A percentile compares a stretch with the other conserved stretches of the same genome.
These are phyloP conservation scores for Drosophila anomalata DNA, from an alignment of 2,888 invertebrate genomes.

Conservation along the genomic window DNA sequence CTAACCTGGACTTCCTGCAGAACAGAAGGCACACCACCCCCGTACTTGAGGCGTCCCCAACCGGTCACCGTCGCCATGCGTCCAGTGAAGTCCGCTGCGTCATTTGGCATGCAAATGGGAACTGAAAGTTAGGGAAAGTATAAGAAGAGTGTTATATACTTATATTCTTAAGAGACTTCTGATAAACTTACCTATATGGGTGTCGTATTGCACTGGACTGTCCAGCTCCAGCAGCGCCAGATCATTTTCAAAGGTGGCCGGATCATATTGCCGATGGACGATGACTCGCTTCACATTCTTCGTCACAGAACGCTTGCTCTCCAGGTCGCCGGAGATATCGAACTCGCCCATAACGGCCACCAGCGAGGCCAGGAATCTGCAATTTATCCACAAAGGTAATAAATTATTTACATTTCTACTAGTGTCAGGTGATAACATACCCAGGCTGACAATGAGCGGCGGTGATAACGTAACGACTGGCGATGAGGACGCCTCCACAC, in stretches of 20 bases:
- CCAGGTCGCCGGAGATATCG: conserved; percentile 93
- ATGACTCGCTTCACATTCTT: conserved; percentile 94
- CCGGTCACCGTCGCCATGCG: conserved; percentile 95
- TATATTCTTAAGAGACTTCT: not conserved
- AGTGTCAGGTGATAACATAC: conserved; percentile 83
- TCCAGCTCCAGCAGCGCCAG: conserved; percentile 94
- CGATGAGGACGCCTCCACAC: conserved; percentile 97
- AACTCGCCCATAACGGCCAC: conserved; percentile 96
- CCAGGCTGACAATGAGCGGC: conserved; percentile 98
- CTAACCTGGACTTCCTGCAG: conserved; percentile 93
- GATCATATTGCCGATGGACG: conserved; percentile 94
- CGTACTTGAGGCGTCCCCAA: conserved; percentile 96
- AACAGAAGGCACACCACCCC: conserved; percentile 94
- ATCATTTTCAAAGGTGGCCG: conserved; percentile 96
- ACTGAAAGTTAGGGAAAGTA: conserved; percentile 84
- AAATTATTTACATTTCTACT: not conserved
- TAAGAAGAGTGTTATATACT: not conserved
- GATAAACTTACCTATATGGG: conserved; percentile 89
- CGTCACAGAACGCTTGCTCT: conserved; percentile 90
- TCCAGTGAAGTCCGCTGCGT: conserved; percentile 92
- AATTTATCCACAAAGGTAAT: not conserved
- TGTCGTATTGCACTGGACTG: conserved; percentile 91
- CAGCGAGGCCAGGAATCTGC: conserved; percentile 92
- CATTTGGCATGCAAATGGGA: conserved; percentile 95
- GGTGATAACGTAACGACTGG: conserved; percentile 93